Base-by-base conservation (phyloP, 2,113 vertebrate genomes). In the Connochaetes taurinus region DNA sequence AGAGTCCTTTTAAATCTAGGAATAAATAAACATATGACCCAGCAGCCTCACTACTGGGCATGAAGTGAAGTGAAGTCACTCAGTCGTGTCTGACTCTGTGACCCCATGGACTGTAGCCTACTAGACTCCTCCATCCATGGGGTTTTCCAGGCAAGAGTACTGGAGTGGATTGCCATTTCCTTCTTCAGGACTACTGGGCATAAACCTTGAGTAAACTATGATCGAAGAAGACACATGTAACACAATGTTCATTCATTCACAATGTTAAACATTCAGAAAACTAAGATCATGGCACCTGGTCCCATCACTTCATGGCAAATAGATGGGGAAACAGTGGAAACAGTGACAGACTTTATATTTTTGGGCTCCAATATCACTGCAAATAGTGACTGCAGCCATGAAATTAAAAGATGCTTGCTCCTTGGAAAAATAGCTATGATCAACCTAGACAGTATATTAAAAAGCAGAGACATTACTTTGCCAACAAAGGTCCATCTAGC, bases 11-110 rank as follows among this genome's bases (percentile, higher is more conserved):
- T 40, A 74, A 67, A 74, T 25, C 11, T 74, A 74, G 11, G 1
- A 74, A 25, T 74, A 40, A 23, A 74, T 74, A 1, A 6, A 25
- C 67, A 40, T 40, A 40, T 6, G 67, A 74, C 36, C 36, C 21
- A 74, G 21, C 21, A 74, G 11, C 21, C 36, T 6, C 67, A 25
- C 36, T 40, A 74, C 67, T 40, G 36, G 21, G 11, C 5, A 40
- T 40, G 58, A 60, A 60, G 5, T 58, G 55, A 57, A 57, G 8
- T 58, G 58, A 60, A 60, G 27, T 60, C 12, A 29, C 58, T 60
- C 58, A 60, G 58, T 31, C 0, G 0, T 60, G 58, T 60, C 1
- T 0, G 0, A 31, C 27, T 60, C 27, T 40, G 58, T 0, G 0
- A 60, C 27, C 58, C 27, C 58, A 31, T 60, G 12, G 27, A 60